These are phyloP conservation scores for Holocentrus rufus DNA, from an alignment of 2,797 vertebrate species.

Conservation along the genomic window DNA sequence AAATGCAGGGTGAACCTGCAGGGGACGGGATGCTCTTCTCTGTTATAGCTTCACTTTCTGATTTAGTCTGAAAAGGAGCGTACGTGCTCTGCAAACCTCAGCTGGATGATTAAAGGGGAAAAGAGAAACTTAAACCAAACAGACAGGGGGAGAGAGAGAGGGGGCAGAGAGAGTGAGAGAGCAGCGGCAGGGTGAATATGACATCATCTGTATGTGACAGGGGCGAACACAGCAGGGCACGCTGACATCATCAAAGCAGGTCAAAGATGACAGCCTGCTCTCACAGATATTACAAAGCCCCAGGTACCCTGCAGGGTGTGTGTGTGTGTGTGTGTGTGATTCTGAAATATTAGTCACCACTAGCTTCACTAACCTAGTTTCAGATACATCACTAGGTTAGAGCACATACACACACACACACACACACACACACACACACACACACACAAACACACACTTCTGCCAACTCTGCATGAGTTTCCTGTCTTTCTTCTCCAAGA, in stretches of 20 bases:
- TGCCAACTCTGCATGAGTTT: background rate
- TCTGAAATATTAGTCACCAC: background rate
- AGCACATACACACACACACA: conserved; percentile 4
- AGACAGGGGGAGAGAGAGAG: background rate
- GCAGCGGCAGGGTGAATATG: background rate
- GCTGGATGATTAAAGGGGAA: no score
- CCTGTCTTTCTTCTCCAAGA: background rate
- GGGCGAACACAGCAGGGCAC: background rate
- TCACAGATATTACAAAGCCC: background rate
- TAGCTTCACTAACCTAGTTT: background rate
- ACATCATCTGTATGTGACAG: no score
- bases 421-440: conserved; percentile 15
- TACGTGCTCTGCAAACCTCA: background rate
- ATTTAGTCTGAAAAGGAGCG: background rate
- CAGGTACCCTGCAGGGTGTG: background rate
- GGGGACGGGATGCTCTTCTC: no score
- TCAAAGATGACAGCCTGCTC: background rate
- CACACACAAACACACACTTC: conserved; percentile 11
- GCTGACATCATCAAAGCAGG: conserved; percentile 4
- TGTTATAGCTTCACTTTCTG: no score
- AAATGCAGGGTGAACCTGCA: no score
- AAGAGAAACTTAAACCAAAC: background rate
- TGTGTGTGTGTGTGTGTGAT: background rate
- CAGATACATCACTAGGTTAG: background rate
- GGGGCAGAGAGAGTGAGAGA: no score